A percentile compares a stretch with the other conserved stretches of the same genome.
Conservation (phyloP, 2,113 vertebrate genomes). For the Clarias gariepinus region DNA sequence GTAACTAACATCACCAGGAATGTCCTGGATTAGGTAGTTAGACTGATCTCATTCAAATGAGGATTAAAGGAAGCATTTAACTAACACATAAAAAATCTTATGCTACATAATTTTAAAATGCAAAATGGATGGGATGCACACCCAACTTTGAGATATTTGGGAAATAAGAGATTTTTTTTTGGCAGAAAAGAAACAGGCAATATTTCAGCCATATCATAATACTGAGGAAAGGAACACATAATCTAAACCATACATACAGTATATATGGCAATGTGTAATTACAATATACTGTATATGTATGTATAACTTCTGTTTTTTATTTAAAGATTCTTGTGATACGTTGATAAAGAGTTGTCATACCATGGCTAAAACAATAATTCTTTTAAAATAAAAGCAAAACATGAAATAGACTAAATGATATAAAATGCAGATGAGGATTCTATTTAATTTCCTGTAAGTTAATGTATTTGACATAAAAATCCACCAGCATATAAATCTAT, state of each 20-base stretch:
- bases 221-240: neutral
- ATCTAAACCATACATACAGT: neutral
- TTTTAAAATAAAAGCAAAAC: neutral
- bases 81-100: neutral
- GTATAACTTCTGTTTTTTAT: neutral
- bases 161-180: neutral
- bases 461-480: neutral
- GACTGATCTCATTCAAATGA: conserved; percentile 20
- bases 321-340: neutral
- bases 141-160: neutral
- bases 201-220: neutral
- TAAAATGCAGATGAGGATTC: neutral
- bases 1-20: conserved; percentile 1
- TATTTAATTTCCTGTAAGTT: neutral
- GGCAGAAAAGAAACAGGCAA: neutral
- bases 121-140: neutral
- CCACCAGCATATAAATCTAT: neutral
- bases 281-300: too few species aligned
- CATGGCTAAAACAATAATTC: neutral
- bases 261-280: neutral
- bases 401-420: neutral
- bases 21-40: conserved; percentile 6
- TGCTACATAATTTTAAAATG: neutral
- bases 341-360: neutral
- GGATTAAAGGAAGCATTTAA: neutral